Conservation (phyloP, 2,113 vertebrate species). For the Erythrocercus mccallii region DNA sequence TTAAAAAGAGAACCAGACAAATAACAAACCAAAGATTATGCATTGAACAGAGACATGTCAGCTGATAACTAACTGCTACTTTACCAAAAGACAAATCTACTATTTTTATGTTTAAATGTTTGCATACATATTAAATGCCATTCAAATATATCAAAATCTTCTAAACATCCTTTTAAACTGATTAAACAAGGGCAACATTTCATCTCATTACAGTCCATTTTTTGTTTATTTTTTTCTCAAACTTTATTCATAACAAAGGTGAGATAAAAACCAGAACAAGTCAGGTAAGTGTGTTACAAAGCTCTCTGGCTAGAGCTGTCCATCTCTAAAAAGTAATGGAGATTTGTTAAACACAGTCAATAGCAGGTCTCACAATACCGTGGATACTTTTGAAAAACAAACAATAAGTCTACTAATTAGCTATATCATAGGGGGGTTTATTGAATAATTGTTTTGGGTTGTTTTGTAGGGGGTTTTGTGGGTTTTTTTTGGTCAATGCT, state of each 20-base stretch:
- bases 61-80: background rate
- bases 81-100: background rate
- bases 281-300: background rate
- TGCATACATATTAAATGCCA: background rate
- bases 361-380: rapidly evolving
- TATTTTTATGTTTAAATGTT: background rate
- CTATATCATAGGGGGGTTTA: rapidly evolving
- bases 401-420: background rate
- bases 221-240: background rate
- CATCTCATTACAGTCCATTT: background rate
- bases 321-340: background rate
- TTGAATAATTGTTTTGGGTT: rapidly evolving
- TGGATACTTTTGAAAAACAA: background rate
- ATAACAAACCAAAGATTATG: background rate
- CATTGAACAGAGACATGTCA: background rate
- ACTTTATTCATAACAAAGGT: background rate
- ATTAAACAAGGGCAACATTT: background rate
- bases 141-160: background rate
- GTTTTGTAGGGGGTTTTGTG: background rate
- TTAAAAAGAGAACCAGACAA: background rate
- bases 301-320: background rate
- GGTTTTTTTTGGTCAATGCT: background rate
- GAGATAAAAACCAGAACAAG: background rate
- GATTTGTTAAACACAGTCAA: background rate
- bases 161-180: background rate